Base-by-base conservation (phyloP, 53 echinoderm and acorn worm genomes). In the Temnopleurus reevesii region DNA sequence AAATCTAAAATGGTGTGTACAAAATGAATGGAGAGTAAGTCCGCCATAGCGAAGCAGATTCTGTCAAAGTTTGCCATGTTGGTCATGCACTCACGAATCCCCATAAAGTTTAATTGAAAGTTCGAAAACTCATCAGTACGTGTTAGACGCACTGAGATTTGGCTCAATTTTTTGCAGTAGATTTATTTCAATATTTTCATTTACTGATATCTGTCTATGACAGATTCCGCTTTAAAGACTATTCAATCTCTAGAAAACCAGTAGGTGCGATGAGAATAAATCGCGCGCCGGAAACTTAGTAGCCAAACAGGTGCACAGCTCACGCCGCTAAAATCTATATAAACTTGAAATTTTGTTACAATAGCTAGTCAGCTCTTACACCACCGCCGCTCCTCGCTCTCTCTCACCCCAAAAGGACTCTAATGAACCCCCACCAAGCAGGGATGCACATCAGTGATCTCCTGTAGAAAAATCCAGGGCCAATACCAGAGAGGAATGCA, bases 301-400 rank as follows among this genome's bases (percentile, higher is more conserved):
- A 29, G 53, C 8, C 53, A 35, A 28, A 83, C 83, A 83, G 83
- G 83, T 83, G 83, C 53, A 83, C 30, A 21, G 55, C 35, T 55
- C 83, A 12, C 56, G 83, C 56, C 28, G 83, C 5, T 55, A 55
- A 83, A 83, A 55, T 83, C 56, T 83, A 83, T n/a, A n/a, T 56
- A 56, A 83, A 26, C 23, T 83, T 35, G 26, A 24, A 27, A 55
- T 54, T 83, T 83, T 83, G 83, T 83, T 83, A 83, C 83, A 83
- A 83, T 83, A 83, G 83, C 83, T 8, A 17, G 33, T 56, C 55
- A 33, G 55, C 35, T n/a, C 35, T 54, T 21, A 55, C n/a, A n/a
- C n/a, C n/a, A n/a, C 54, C 21, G 21, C 55, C 35, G 55, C 54
- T 55, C 55, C 34, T 35, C 54, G 30, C 53, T 53, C 54, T 35